Conservation (phyloP, 2,888 invertebrate genomes). For the Anorthoa munda region DNA sequence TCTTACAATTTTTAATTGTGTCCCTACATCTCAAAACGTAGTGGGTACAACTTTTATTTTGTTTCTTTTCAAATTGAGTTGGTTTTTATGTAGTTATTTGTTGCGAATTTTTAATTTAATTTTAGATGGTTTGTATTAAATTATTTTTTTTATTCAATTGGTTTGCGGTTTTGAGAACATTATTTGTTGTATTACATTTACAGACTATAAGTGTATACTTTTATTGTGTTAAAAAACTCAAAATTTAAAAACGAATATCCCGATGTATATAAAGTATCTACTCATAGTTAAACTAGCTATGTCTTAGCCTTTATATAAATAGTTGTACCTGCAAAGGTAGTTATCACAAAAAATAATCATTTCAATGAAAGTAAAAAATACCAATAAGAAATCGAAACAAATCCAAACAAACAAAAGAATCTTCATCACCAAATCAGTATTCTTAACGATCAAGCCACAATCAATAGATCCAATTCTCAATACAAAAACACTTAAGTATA, state of each 20-base stretch:
- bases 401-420: slow-evolving; percentile 1
- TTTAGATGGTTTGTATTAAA: slow-evolving; percentile 37
- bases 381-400: background rate
- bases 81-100: slow-evolving; percentile 50
- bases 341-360: background rate
- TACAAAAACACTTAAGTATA: slow-evolving; percentile 42
- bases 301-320: background rate
- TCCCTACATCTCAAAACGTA: slow-evolving; percentile 55
- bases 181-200: background rate
- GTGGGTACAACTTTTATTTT: slow-evolving; percentile 46
- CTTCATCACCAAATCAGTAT: slow-evolving; percentile 7
- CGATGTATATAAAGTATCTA: background rate
- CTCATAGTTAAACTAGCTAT: background rate
- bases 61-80: slow-evolving; percentile 46
- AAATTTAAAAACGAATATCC: background rate
- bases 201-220: background rate
- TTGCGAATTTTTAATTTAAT: slow-evolving; percentile 27
- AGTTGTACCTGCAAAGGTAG: background rate
- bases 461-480: slow-evolving; percentile 52
- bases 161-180: background rate
- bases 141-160: slow-evolving; percentile 30
- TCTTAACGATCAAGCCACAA: slow-evolving; percentile 9
- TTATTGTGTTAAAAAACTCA: background rate
- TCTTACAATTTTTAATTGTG: slow-evolving; percentile 72
- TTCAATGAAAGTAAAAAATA: background rate